Evolutionary conservation across 1,140 invertebrate species (phyloP), one percentile per base, ranked within the genome.

Genomic region (Aphaenogaster floridana): DNA sequence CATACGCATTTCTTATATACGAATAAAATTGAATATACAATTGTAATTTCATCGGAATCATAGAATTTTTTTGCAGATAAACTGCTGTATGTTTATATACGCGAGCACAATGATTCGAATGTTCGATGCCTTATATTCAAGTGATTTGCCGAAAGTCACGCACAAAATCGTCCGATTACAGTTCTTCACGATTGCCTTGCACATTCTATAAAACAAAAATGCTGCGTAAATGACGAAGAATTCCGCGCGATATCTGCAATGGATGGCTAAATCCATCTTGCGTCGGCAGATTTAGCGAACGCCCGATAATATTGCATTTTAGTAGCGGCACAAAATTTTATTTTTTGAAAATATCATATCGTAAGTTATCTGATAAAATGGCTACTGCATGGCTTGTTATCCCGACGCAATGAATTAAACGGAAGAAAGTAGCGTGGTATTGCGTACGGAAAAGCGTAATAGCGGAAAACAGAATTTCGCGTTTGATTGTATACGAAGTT

Each of bases 401-500:
- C 17, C 42, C 52, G 21, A 54, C 48, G 39, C 39, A 36, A 72
- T n/a, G 54, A 39, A 15, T 71, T 59, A 48, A 83, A 74, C 2
- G 42, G 45, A 39, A 42, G 13, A 57, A 42, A 61, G 34, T 48
- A 45, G 54, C 42, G 13, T 39, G 54, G 42, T 11, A 61, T 21
- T 72, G 52, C 79, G 21, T 34, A 54, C 54, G 54, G 39, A 21
- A 81, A 69, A 28, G 21, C 45, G 50, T 57, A 81, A 80, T 57
- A 71, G 50, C 36, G 50, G 15, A 71, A 28, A 71, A 57, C 15
- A 39, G 45, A 76, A 74, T 50, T 84, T 84, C 69, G 39, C 80
- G 69, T 84, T 76, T 84, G 42, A 76, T 84, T 76, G 80, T 76
- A 84, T 84, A 84, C 69, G 48, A 84, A 74, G 54, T 84, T 84